Evolutionary conservation across 2,797 vertebrate genomes (phyloP).

Genomic region (Hylomyscus alleni): DNA sequence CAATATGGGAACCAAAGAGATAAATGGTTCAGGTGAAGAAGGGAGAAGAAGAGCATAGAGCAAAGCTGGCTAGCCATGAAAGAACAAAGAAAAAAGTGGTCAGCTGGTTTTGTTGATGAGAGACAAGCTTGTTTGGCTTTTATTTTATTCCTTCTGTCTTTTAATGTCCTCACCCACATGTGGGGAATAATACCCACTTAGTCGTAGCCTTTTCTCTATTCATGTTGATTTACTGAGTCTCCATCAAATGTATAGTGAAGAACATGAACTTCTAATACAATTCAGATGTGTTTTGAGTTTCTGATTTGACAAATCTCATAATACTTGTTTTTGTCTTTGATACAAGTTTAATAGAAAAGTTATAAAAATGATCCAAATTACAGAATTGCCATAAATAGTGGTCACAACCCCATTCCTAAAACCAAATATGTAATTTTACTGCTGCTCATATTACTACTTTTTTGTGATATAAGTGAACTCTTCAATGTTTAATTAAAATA

Average conservation of each 20-base stretch:
- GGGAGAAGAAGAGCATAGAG: no score
- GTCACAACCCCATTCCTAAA: not conserved
- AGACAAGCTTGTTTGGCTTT: not conserved
- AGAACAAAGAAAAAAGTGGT: not conserved
- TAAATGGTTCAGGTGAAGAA: slow-evolving; percentile 49
- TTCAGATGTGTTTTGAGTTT: not conserved
- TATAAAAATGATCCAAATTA: not conserved
- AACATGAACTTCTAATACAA: not conserved
- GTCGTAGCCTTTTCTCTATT: not conserved
- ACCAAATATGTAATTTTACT: slow-evolving; percentile 4
- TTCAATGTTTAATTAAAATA: not conserved
- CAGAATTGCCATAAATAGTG: not conserved
- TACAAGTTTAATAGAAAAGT: not conserved
- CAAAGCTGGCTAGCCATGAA: not conserved
- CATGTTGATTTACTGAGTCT: not conserved
- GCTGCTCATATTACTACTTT: not conserved
- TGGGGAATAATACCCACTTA: not conserved
- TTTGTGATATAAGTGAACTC: not conserved
- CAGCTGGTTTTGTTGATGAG: not conserved
- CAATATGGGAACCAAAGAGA: slow-evolving; percentile 9
- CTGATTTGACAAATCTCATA: not conserved
- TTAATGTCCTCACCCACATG: fast-evolving
- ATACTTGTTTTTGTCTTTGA: not conserved
- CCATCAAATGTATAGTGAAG: not conserved
- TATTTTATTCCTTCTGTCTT: not conserved